These are phyloP conservation scores for Drosophila arizonae DNA, from an alignment of 1,140 invertebrate species.

Conservation along the genomic window DNA sequence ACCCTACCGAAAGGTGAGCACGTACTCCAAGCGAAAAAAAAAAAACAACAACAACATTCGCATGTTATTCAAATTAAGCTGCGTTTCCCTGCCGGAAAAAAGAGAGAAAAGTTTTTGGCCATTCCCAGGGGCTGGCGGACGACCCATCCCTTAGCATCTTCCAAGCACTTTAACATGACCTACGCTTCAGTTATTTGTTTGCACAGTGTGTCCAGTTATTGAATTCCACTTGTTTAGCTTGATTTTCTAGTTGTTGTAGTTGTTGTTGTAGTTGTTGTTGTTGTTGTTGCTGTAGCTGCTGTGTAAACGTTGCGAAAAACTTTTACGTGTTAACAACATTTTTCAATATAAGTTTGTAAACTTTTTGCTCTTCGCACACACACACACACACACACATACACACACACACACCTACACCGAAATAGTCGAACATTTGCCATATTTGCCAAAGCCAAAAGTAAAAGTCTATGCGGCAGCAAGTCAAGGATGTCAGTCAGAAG, in stretches of 20 bases:
- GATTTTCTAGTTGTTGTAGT: constrained; percentile 56
- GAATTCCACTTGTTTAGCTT: constrained; percentile 77
- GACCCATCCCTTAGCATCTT: constrained; percentile 44
- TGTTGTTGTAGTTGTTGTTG: constrained; percentile 18
- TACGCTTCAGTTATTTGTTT: constrained; percentile 71
- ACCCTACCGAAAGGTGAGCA: constrained; percentile 46
- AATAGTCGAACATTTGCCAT: constrained; percentile 32
- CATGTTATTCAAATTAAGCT: constrained; percentile 67
- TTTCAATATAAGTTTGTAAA: constrained; percentile 81
- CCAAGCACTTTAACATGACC: constrained; percentile 74
- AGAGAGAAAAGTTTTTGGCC: background rate
- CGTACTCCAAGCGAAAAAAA: constrained; percentile 33
- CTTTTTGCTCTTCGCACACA: constrained; percentile 60
- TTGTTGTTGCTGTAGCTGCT: constrained; percentile 47
- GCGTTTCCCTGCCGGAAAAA: background rate
- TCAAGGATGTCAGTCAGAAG: constrained; percentile 74
- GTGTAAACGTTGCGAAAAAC: constrained; percentile 77
- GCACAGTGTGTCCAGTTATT: constrained; percentile 74
- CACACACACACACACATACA: constrained; percentile 39
- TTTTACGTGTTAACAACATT: constrained; percentile 81
- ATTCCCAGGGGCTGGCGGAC: background rate
- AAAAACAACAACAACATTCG: constrained; percentile 11
- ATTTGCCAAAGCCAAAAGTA: constrained; percentile 75
- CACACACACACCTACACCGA: constrained; percentile 26
- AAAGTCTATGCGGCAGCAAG: constrained; percentile 78